Base-by-base conservation (phyloP, 1,140 invertebrate species). In the Cardiocondyla obscurior region DNA sequence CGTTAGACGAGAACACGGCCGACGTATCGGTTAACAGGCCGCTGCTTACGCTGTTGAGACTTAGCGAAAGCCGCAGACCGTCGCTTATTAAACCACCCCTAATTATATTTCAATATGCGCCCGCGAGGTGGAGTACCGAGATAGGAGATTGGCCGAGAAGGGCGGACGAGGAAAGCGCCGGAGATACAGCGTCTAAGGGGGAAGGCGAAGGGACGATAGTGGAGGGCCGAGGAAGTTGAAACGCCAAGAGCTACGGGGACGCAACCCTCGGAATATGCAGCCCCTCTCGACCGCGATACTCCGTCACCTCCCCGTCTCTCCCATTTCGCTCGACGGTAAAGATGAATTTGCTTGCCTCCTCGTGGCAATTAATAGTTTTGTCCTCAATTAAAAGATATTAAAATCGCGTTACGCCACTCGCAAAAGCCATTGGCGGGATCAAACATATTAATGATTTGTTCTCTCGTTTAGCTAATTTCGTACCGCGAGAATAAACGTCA, bases 71-170 rank as follows among this genome's bases (percentile, higher is more conserved):
- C 89, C 89, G 55, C 88, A 88, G 84, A 86, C 85, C 85, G 76
- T 83, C 87, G 89, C 89, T 90, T 90, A 90, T 90, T 90, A 90
- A 90, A 90, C 87, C 85, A 73, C 73, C 83, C 76, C 89, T 90
- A 90, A 90, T 90, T 90, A 90, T 90, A 90, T 90, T 90, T 90
- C 89, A 90, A 90, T 90, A 90, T 90, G 82, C 87, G 89, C 67
- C 77, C 51, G 76, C 74, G 85, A 85, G 58, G 84, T 57, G 62
- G 42, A 84, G 85, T 51, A 55, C 55, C 65, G 51, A 67, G 67
- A 64, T 84, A 74, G 85, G 86, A 87, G 86, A 87, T 86, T 81
- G 85, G 65, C 51, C 39, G 58, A 64, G 53, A 72, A 58, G 72
- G 79, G 65, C 28, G 14, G 77, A 12, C 10, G 51, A 65, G 81